Conservation (phyloP, 2,113 vertebrate species). For the Podocnemis expansa region DNA sequence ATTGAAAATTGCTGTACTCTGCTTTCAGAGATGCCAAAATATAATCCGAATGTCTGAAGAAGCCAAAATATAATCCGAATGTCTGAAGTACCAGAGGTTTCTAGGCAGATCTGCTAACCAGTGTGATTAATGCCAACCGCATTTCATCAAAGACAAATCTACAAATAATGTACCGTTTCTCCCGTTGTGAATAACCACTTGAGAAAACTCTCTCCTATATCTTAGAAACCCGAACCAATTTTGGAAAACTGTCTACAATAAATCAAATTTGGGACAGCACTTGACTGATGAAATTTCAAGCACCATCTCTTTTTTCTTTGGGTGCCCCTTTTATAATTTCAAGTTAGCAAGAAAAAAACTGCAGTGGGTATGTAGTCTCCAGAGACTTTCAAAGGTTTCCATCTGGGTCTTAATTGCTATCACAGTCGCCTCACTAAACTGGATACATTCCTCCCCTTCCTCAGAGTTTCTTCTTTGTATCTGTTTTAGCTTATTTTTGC, state of each 20-base stretch:
- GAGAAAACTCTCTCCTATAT: conserved; percentile 46
- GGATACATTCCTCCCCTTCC: conserved; percentile 44
- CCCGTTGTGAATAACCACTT: conserved; percentile 61
- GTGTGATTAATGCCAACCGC: conserved; percentile 64
- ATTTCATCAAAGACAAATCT: conserved; percentile 67
- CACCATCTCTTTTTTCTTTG: conserved; percentile 58
- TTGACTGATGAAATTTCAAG: conserved; percentile 72
- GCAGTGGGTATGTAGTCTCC: conserved; percentile 30
- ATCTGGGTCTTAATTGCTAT: conserved; percentile 67
- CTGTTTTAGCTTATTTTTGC: conserved; percentile 64
- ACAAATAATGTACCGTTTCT: conserved; percentile 64
- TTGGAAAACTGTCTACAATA: conserved; percentile 63
- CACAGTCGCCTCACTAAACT: conserved; percentile 65
- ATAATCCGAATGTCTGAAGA: too few species aligned
- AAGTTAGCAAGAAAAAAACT: conserved; percentile 64
- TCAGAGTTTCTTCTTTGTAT: conserved; percentile 57
- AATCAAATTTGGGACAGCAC: conserved; percentile 63
- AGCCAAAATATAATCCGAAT: conserved; percentile 61
- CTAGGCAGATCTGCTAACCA: conserved; percentile 52
- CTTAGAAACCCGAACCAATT: conserved; percentile 55
- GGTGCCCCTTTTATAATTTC: conserved; percentile 66
- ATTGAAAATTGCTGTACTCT: conserved; percentile 2
- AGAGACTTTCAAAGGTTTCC: conserved; percentile 66
- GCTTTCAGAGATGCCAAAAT: conserved; percentile 27
- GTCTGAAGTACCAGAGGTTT: conserved; percentile 60